phyloP scores from a whole-genome alignment of 2,888 invertebrate genomes.

The Cotesia congregata region DNA sequence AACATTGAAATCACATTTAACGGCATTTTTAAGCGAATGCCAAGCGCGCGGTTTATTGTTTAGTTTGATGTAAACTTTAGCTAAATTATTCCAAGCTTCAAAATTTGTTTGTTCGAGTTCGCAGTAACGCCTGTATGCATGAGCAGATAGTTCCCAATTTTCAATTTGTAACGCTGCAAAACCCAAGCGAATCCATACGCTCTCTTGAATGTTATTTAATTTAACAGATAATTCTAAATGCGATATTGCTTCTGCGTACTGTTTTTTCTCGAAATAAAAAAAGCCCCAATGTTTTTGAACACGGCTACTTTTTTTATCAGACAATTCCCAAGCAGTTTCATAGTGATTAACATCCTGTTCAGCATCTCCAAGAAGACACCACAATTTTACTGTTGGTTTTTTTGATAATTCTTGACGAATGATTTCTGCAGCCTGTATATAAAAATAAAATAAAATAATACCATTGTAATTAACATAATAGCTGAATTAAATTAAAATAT shows the following conservation, averaged over 20 bases:
- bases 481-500: constrained; percentile 11
- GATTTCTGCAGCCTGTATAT: constrained; percentile 84
- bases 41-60: constrained; percentile 90
- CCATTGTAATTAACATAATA: constrained; percentile 8
- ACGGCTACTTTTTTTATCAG: constrained; percentile 83
- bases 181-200: constrained; percentile 89
- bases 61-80: constrained; percentile 90
- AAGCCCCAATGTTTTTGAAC: constrained; percentile 93
- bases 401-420: constrained; percentile 85
- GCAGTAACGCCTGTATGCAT: constrained; percentile 89
- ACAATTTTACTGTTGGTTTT: constrained; percentile 86
- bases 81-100: constrained; percentile 98
- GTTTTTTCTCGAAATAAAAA: constrained; percentile 80
- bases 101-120: constrained; percentile 88
- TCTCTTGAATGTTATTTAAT: constrained; percentile 89
- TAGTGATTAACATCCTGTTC: constrained; percentile 84
- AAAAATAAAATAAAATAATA: constrained; percentile 25
- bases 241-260: constrained; percentile 82
- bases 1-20: constrained; percentile 92
- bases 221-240: constrained; percentile 87
- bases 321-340: constrained; percentile 92
- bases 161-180: constrained; percentile 85
- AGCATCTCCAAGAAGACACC: constrained; percentile 93
- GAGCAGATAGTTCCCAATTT: constrained; percentile 86
- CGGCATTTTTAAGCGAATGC: constrained; percentile 87